These are phyloP conservation scores for Drosophila tristis DNA, from an alignment of 1,140 invertebrate species.

Conservation along the genomic window DNA sequence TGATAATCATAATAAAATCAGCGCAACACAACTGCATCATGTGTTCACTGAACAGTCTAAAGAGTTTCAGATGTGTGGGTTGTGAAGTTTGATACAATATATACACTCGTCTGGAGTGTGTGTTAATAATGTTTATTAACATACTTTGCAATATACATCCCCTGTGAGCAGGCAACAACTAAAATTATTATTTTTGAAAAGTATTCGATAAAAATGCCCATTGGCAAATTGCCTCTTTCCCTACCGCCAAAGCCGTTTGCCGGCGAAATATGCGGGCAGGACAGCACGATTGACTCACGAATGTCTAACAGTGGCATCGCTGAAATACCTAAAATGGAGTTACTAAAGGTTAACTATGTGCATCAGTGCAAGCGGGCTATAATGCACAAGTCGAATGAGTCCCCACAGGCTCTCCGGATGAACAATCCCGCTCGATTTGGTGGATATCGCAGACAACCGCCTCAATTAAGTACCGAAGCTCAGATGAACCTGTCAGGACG, in stretches of 20 bases:
- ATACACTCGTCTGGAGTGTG: too few relatives aligned
- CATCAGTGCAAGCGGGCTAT: constrained; percentile 75
- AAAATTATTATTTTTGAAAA: too few relatives aligned
- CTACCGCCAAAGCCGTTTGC: constrained; percentile 18
- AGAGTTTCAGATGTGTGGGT: too few relatives aligned
- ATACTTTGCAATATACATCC: too few relatives aligned
- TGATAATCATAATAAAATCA: too few relatives aligned
- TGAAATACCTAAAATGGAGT: constrained; percentile 76
- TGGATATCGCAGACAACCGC: constrained; percentile 38
- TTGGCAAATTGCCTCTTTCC: constrained; percentile 44
- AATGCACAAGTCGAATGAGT: constrained; percentile 59
- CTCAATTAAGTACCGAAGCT: background rate
- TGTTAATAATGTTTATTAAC: too few relatives aligned
- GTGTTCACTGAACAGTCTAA: too few relatives aligned
- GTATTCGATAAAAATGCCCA: constrained; percentile 54
- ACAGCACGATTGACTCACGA: constrained; percentile 63
- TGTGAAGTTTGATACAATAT: too few relatives aligned
- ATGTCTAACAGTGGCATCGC: constrained; percentile 49
- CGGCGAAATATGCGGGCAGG: constrained; percentile 47
- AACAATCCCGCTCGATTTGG: constrained; percentile 58
- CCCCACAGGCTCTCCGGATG: constrained; percentile 23
- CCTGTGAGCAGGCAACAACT: too few relatives aligned
- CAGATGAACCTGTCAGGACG: background rate
- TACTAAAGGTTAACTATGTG: constrained; percentile 79
- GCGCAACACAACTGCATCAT: too few relatives aligned